Evolutionary conservation across 2,797 vertebrate species (phyloP).

Genomic region (Otus scops): DNA sequence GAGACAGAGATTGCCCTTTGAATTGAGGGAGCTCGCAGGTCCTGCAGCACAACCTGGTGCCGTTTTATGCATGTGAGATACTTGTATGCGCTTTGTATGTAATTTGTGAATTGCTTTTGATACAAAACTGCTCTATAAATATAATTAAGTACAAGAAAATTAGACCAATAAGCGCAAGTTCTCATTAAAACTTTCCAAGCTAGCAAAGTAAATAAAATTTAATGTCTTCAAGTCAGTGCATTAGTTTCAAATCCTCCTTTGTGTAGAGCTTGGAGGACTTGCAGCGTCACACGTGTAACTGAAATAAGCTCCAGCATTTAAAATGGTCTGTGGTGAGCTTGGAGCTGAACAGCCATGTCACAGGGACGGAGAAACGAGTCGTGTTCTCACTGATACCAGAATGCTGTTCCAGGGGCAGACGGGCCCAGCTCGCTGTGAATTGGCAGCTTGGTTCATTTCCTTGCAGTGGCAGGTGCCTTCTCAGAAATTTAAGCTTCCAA

Average conservation of each 20-base stretch:
- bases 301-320: neutral
- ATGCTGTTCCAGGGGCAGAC: neutral
- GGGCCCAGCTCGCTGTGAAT: fast-evolving
- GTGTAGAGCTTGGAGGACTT: neutral
- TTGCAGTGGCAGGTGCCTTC: fast-evolving
- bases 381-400: neutral
- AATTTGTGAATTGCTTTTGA: neutral
- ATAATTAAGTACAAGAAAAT: neutral
- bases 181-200: neutral
- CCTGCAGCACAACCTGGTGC: neutral
- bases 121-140: neutral
- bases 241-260: neutral
- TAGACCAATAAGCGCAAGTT: neutral
- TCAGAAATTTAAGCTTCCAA: neutral
- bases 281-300: neutral
- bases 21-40: neutral
- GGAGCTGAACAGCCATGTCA: neutral
- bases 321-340: neutral
- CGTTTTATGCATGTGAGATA: neutral
- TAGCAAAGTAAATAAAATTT: neutral
- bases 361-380: neutral
- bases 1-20: conserved; percentile 9
- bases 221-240: neutral
- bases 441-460: neutral
- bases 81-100: neutral